Evolutionary conservation across 2,113 vertebrate genomes (phyloP).

Genomic region (Xyliphius kryptos): DNA sequence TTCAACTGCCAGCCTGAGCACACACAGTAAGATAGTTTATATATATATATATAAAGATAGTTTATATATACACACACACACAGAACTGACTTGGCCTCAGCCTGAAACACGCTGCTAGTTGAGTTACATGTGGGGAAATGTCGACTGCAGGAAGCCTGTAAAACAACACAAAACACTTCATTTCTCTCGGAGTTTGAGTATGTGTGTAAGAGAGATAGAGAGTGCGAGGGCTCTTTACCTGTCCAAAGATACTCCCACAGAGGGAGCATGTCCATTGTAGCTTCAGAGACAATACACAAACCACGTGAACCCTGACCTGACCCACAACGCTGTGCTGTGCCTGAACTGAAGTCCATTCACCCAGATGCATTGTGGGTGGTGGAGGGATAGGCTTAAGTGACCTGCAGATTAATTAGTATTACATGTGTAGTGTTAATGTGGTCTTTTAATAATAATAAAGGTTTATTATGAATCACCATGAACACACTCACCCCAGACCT

Average conservation of each 20-base stretch:
- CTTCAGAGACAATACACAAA: conserved; percentile 56
- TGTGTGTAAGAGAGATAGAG: too few relatives aligned
- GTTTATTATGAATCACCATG: neutral
- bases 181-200: too few relatives aligned
- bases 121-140: conserved; percentile 53
- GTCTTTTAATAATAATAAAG: too few relatives aligned
- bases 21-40: too few relatives aligned
- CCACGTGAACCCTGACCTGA: conserved; percentile 58
- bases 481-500: conserved; percentile 35
- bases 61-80: too few relatives aligned
- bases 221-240: too few relatives aligned
- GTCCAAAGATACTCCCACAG: conserved; percentile 58
- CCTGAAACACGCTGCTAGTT: conserved; percentile 56
- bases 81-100: conserved; percentile 64
- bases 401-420: conserved; percentile 41
- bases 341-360: conserved; percentile 41
- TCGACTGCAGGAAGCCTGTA: conserved; percentile 51
- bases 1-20: conserved; percentile 67
- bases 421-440: too few relatives aligned
- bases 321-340: conserved; percentile 38
- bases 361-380: conserved; percentile 49
- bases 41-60: too few relatives aligned
- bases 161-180: too few relatives aligned
- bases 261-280: conserved; percentile 61
- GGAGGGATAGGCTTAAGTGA: conserved; percentile 24